Evolutionary conservation across 1,140 invertebrate species (phyloP), one percentile per base, ranked within the genome.

Genomic region (Ephestia elutella): DNA sequence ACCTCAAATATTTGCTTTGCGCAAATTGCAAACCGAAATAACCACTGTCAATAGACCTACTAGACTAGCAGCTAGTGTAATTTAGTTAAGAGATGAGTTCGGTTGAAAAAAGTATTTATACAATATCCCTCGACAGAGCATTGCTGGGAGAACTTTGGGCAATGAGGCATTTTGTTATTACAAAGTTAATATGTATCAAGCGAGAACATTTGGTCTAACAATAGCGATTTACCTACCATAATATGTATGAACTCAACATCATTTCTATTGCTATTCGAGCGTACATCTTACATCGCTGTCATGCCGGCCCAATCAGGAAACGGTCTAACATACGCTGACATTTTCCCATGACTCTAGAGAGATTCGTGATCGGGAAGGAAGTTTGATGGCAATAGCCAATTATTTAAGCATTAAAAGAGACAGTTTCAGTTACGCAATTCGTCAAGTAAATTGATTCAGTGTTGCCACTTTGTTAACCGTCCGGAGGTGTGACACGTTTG

Each of bases 1-100:
- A 59, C 54, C 58, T 70, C 66, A 69, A 73, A 78, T 78, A 72
- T 81, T 83, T 74, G 65, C 61, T 62, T 75, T 74, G 67, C 69
- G 72, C 71, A 80, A 78, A 63, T 63, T 63, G 66, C 57, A 66
- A 66, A 56, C 62, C 65, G 65, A 70, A 73, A 75, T 68, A 68
- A 68, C 59, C 58, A 57, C 56, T 74, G 71, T 73, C 67, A 74
- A 70, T 70, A 65, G 65, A 54, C 49, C n/a, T 25, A 48, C 32
- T 19, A 32, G n/a, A 48, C 51, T 50, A 56, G 48, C 54, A 48
- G 9, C 1, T 32, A 32, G 2, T 25, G 2, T 25, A n/a, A n/a
- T n/a, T n/a, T n/a, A 28, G 3, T 28, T 5, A 28, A 28, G 25
- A 28, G 25, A 28, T 28, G 8, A 28, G 25, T 3, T 5, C 3